These are phyloP conservation scores for Ranitomeya variabilis DNA, from an alignment of 2,113 vertebrate genomes.

Conservation along the genomic window DNA sequence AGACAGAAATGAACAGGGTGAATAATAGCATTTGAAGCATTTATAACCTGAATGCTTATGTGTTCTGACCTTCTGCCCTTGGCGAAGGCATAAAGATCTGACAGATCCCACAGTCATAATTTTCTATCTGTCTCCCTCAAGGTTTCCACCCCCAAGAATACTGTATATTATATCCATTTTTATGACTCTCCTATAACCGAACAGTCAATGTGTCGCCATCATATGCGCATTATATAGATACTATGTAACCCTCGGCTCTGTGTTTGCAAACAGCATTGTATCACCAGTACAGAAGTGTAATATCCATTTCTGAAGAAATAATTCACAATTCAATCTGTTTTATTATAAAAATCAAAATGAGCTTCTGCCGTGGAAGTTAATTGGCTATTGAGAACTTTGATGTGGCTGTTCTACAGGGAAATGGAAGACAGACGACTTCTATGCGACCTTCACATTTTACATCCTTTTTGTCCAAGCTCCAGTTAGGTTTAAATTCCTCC, in stretches of 20 bases:
- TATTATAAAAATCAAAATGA: not conserved
- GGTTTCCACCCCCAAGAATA: no score
- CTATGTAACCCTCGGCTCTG: not conserved
- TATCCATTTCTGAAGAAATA: not conserved
- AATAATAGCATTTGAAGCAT: no score
- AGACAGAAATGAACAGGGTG: no score
- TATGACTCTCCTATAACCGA: not conserved
- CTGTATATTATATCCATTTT: no score
- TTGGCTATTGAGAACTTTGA: constrained; percentile 10
- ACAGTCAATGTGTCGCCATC: not conserved
- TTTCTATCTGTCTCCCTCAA: no score
- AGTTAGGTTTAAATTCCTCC: constrained; percentile 8
- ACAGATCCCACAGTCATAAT: no score
- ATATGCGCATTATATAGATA: not conserved
- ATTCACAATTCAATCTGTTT: not conserved
- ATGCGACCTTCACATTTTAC: constrained; percentile 11
- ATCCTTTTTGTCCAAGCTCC: not conserved
- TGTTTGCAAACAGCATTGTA: not conserved
- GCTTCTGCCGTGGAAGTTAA: not conserved
- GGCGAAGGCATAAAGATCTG: no score
- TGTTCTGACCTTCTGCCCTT: no score
- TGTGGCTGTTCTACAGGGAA: not conserved
- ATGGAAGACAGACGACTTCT: constrained; percentile 5
- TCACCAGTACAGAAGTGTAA: not conserved
- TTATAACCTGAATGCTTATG: no score